Percentiles rank a stretch among this genome's conserved stretches.
phyloP scores from a whole-genome alignment of 2,888 invertebrate species.

The Chironomus riparius region DNA sequence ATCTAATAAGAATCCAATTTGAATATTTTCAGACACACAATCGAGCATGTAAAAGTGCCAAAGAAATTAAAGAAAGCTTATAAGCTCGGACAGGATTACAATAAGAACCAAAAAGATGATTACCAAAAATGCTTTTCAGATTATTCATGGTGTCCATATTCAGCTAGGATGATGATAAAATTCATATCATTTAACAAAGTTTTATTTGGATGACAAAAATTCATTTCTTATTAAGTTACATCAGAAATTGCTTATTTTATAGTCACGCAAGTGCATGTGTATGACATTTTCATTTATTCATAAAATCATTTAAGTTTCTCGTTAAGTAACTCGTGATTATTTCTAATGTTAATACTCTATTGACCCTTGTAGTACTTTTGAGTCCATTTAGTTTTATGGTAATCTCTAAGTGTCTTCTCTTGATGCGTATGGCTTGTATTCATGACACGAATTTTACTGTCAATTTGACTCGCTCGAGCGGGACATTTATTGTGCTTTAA shows the following conservation, averaged over 20 bases:
- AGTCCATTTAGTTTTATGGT: too few relatives aligned
- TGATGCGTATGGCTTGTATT: too few relatives aligned
- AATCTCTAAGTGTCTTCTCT: too few relatives aligned
- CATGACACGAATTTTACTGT: too few relatives aligned
- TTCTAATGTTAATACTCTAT: too few relatives aligned
- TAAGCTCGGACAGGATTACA: conserved; percentile 36
- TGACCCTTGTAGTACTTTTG: too few relatives aligned
- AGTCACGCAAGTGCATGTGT: neutral
- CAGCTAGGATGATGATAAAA: conserved; percentile 39
- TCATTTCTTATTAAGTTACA: neutral
- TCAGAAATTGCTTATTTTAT: neutral
- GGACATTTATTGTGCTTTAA: too few relatives aligned
- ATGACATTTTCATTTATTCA: too few relatives aligned
- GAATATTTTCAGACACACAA: neutral
- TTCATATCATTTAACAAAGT: conserved; percentile 34
- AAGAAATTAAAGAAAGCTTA: conserved; percentile 37
- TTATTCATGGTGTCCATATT: conserved; percentile 41
- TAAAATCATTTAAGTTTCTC: too few relatives aligned
- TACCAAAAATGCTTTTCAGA: conserved; percentile 37
- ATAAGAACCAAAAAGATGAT: conserved; percentile 33
- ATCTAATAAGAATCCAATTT: neutral
- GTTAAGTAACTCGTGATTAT: too few relatives aligned
- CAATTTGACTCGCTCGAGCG: too few relatives aligned
- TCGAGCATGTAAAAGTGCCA: conserved; percentile 33
- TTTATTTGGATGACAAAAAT: conserved; percentile 9